A percentile compares a stretch with the other conserved stretches of the same genome.
Evolutionary conservation across 1,140 invertebrate species (phyloP).

Genomic region (Rhysida immarginata): DNA sequence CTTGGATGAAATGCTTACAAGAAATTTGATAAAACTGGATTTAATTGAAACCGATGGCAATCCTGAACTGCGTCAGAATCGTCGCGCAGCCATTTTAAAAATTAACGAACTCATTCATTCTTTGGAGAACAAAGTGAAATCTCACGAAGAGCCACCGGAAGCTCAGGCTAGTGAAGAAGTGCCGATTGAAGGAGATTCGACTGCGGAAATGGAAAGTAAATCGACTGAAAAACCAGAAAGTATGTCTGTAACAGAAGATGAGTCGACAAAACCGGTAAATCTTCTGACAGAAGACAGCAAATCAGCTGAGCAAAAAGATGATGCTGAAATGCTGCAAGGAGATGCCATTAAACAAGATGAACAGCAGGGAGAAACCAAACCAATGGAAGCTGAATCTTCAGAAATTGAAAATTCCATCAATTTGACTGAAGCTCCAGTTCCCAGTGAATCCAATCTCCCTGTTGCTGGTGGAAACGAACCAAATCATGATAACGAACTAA

Average conservation of each 20-base stretch:
- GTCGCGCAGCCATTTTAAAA: slow-evolving; percentile 71
- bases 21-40: slow-evolving; percentile 77
- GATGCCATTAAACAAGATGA: not conserved
- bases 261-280: not conserved
- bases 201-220: not conserved
- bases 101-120: slow-evolving; percentile 72
- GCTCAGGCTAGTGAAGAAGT: not conserved
- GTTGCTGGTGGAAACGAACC: too few relatives aligned
- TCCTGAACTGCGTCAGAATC: slow-evolving; percentile 65
- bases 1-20: slow-evolving; percentile 86
- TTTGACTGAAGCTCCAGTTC: not conserved
- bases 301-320: not conserved
- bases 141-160: slow-evolving; percentile 12
- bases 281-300: not conserved
- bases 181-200: not conserved
- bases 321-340: too few relatives aligned
- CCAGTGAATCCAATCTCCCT: not conserved
- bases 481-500: too few relatives aligned
- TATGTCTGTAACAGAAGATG: not conserved
- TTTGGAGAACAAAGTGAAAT: slow-evolving; percentile 48
- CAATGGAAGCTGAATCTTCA: not conserved
- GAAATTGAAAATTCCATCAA: not conserved
- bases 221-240: not conserved
- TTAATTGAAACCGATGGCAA: slow-evolving; percentile 80
- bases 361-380: not conserved